phyloP scores from a whole-genome alignment of 2,888 invertebrate species.

The Drosophila multiciliata region DNA sequence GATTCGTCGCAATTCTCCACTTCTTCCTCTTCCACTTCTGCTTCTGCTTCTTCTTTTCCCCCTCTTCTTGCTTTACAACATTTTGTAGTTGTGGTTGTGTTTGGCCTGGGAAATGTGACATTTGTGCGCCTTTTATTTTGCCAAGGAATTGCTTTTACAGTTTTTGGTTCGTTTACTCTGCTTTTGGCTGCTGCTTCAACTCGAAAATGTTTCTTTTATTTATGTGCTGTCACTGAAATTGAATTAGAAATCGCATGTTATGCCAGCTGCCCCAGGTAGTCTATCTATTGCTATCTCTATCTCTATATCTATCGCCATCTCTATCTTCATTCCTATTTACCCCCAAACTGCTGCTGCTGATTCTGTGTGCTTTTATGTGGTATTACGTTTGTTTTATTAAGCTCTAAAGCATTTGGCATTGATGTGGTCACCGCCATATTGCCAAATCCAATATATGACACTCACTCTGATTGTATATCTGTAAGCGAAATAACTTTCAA shows the following conservation, averaged over 20 bases:
- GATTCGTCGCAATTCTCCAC: conserved; percentile 67
- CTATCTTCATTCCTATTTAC: neutral
- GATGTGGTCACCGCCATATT: conserved; percentile 27
- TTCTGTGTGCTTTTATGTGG: conserved; percentile 1
- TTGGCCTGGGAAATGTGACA: conserved; percentile 75
- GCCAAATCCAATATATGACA: conserved; percentile 15
- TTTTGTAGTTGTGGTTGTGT: conserved; percentile 55
- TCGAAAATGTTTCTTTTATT: conserved; percentile 75
- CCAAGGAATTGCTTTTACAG: conserved; percentile 77
- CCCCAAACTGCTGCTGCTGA: neutral
- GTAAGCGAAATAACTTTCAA: conserved; percentile 8
- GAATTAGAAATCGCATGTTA: conserved; percentile 76
- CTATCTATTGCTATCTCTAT: conserved; percentile 1
- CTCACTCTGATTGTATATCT: conserved; percentile 3
- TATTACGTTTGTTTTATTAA: conserved; percentile 41
- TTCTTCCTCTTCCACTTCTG: neutral
- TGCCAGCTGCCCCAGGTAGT: conserved; percentile 58
- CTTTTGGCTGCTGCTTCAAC: conserved; percentile 52
- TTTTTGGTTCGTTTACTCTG: conserved; percentile 67
- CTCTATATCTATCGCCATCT: neutral
- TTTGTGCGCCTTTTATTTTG: conserved; percentile 73
- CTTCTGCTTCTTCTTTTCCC: neutral
- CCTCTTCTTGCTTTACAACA: conserved; percentile 21
- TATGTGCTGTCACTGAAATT: conserved; percentile 77
- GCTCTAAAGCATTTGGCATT: conserved; percentile 28